Conservation (phyloP, 2,888 invertebrate species). For the Scaptomyza flava region DNA sequence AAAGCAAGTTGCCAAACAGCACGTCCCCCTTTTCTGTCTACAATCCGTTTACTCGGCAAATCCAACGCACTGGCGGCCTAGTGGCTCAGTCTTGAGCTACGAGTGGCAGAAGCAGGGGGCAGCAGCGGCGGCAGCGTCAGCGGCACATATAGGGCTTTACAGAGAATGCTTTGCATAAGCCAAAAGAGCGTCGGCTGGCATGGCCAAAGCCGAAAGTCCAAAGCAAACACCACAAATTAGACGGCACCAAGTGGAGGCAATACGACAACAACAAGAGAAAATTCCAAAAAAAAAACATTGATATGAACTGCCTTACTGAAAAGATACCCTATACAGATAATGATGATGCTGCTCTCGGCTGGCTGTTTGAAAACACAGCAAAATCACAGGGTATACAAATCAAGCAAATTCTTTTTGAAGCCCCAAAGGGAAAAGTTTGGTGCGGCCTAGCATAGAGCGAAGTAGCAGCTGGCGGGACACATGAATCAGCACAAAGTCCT, state of each 20-base stretch:
- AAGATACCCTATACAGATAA: constrained; percentile 33
- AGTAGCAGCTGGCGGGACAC: constrained; percentile 74
- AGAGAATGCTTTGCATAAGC: constrained; percentile 68
- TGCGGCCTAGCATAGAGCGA: constrained; percentile 48
- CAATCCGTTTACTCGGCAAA: constrained; percentile 27
- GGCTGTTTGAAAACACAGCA: neutral
- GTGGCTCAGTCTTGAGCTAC: constrained; percentile 26
- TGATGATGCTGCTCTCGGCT: neutral
- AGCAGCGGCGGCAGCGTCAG: constrained; percentile 31
- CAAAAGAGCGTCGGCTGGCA: constrained; percentile 47
- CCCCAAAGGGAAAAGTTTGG: constrained; percentile 38
- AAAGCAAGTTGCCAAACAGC: constrained; percentile 12
- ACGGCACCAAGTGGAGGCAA: constrained; percentile 55
- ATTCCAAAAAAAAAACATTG: constrained; percentile 5
- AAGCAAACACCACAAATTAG: constrained; percentile 79
- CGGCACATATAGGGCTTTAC: constrained; percentile 65
- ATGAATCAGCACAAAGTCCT: constrained; percentile 77
- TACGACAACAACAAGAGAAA: constrained; percentile 20
- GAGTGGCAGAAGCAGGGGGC: neutral
- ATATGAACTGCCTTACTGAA: constrained; percentile 5
- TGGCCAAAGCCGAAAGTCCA: constrained; percentile 64
- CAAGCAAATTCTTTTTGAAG: constrained; percentile 66
- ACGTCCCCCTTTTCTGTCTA: neutral
- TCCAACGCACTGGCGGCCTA: constrained; percentile 56
- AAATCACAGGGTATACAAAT: constrained; percentile 60